A percentile compares a stretch with the other conserved stretches of the same genome.
These are phyloP conservation scores for Hippoglossus hippoglossus DNA, from an alignment of 2,797 vertebrate species.

Conservation along the genomic window DNA sequence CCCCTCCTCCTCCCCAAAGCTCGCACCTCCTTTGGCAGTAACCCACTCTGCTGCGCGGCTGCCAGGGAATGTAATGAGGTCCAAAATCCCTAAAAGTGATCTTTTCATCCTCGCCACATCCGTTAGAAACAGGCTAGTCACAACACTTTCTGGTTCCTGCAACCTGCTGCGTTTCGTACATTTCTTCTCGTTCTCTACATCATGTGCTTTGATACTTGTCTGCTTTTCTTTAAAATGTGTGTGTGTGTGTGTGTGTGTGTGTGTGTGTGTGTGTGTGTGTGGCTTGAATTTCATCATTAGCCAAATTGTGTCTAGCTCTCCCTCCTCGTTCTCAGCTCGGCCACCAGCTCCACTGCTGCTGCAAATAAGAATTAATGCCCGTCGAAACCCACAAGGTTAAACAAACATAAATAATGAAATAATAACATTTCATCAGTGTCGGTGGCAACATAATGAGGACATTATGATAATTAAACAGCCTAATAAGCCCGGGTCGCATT, in stretches of 20 bases:
- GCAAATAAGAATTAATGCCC: constrained; percentile 35
- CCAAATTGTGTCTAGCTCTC: neutral
- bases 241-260: neutral
- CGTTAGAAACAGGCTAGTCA: constrained; percentile 56
- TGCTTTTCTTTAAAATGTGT: neutral
- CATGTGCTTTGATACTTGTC: constrained; percentile 6
- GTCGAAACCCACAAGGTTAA: constrained; percentile 47
- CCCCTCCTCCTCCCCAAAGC: constrained; percentile 32
- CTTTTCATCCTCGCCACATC: constrained; percentile 61
- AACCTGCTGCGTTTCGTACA: constrained; percentile 43
- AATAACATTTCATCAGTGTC: constrained; percentile 34
- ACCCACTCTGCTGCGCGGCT: constrained; percentile 55
- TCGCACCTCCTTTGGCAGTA: constrained; percentile 68
- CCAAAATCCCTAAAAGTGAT: constrained; percentile 66
- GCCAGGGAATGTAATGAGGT: constrained; percentile 61
- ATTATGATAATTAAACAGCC: constrained; percentile 79
- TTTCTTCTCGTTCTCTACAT: constrained; percentile 6
- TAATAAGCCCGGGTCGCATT: constrained; percentile 69
- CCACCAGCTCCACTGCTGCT: constrained; percentile 16
- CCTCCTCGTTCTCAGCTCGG: constrained; percentile 3
- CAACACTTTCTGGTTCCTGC: constrained; percentile 45
- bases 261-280: neutral
- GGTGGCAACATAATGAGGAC: constrained; percentile 54
- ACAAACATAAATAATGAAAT: constrained; percentile 58
- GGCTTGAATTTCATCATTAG: constrained; percentile 1